Evolutionary conservation across 2,888 invertebrate species (phyloP).

Genomic region (Orchestes rusci): DNA sequence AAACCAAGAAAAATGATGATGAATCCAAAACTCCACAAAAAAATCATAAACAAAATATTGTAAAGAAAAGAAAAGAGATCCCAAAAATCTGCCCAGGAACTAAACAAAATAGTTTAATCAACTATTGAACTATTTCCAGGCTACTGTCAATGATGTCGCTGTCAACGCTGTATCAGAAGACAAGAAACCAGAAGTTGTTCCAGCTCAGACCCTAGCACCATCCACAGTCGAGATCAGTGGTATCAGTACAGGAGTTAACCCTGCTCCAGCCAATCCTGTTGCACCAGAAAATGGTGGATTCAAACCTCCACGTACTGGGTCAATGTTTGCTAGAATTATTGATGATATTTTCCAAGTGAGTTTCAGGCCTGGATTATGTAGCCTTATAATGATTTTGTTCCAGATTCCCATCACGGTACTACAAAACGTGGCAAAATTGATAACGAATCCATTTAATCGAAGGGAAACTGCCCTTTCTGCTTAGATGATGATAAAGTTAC

Average conservation of each 20-base stretch:
- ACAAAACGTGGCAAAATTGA: conserved; percentile 39
- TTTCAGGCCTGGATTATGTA: neutral
- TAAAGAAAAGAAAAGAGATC: too few species aligned
- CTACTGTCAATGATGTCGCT: conserved; percentile 35
- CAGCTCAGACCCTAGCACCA: conserved; percentile 11
- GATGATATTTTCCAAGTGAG: conserved; percentile 41
- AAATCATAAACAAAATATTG: too few species aligned
- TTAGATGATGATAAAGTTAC: conserved; percentile 2
- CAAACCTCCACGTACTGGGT: conserved; percentile 36
- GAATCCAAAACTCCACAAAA: too few species aligned
- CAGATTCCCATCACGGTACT: conserved; percentile 42
- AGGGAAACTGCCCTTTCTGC: conserved; percentile 28
- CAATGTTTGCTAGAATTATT: conserved; percentile 39
- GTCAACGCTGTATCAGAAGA: conserved; percentile 34
- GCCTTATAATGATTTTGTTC: neutral
- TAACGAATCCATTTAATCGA: conserved; percentile 38
- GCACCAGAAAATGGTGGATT: conserved; percentile 30
- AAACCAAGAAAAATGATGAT: too few species aligned
- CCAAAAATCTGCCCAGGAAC: too few species aligned
- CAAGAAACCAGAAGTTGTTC: conserved; percentile 24
- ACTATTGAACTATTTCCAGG: conserved; percentile 29
- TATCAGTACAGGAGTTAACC: conserved; percentile 33
- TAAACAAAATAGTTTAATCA: conserved; percentile 3
- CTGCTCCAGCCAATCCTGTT: conserved; percentile 23
- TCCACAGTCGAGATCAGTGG: conserved; percentile 35